Evolutionary conservation across 2,888 invertebrate species (phyloP).

Genomic region (Drosophila parthenogenetica): DNA sequence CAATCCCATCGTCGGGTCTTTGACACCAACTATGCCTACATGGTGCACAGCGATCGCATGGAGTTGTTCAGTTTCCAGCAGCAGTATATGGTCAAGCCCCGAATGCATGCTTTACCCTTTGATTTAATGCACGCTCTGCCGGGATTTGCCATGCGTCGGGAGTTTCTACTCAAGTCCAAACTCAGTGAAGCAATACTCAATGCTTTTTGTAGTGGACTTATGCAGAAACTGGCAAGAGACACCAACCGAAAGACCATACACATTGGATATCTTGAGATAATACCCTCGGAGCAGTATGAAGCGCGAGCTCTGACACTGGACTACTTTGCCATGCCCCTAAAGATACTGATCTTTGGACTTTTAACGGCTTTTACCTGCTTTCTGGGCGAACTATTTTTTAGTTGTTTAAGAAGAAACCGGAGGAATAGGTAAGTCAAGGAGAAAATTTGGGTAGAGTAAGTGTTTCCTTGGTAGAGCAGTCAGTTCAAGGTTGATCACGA

Average conservation of each 20-base stretch:
- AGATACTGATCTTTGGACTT: constrained; percentile 23
- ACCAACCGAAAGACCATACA: constrained; percentile 46
- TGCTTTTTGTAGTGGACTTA: constrained; percentile 57
- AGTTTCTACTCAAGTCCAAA: constrained; percentile 60
- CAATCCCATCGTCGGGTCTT: constrained; percentile 48
- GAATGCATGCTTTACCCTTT: constrained; percentile 48
- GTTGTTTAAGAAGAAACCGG: not conserved
- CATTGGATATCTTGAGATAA: constrained; percentile 48
- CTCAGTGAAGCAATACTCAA: constrained; percentile 61
- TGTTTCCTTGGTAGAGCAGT: too few relatives aligned
- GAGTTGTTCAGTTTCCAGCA: constrained; percentile 53
- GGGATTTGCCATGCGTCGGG: constrained; percentile 61
- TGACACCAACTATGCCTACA: constrained; percentile 57
- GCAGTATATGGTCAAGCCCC: constrained; percentile 56
- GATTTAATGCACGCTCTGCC: constrained; percentile 57
- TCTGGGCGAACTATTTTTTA: constrained; percentile 33
- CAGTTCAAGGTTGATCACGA: too few relatives aligned
- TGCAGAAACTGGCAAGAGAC: constrained; percentile 57
- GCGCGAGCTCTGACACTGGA: constrained; percentile 48
- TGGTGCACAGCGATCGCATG: constrained; percentile 53
- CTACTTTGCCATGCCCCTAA: constrained; percentile 50
- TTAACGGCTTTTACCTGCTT: constrained; percentile 25
- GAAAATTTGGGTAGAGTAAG: too few relatives aligned
- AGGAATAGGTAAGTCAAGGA: constrained; percentile 21
- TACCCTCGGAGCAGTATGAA: constrained; percentile 45